A percentile compares a stretch with the other conserved stretches of the same genome.
phyloP scores from a whole-genome alignment of 2,888 invertebrate genomes.

The Dysmachus trigonus region DNA sequence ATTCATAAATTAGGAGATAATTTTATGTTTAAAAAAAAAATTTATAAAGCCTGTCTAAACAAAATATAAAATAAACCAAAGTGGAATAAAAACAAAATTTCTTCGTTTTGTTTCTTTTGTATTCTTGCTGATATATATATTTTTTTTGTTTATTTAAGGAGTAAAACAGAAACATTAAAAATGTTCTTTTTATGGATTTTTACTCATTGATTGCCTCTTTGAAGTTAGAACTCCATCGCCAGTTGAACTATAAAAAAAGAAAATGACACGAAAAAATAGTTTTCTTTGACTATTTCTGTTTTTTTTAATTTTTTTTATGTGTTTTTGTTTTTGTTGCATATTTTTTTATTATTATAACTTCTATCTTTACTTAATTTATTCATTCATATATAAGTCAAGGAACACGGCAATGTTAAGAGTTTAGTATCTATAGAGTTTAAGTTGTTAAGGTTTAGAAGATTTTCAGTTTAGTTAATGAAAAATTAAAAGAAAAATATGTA shows the following conservation, averaged over 20 bases:
- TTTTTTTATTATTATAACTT: background rate
- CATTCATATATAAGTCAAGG: background rate
- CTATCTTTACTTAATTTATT: conserved; percentile 29
- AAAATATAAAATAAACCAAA: background rate
- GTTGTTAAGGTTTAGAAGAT: background rate
- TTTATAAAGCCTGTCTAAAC: background rate
- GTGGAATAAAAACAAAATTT: conserved; percentile 5
- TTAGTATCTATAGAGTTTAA: conserved; percentile 8
- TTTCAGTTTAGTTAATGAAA: background rate
- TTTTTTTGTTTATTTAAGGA: conserved; percentile 42
- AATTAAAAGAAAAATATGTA: background rate
- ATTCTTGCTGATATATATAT: conserved; percentile 25
- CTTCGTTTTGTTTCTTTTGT: background rate
- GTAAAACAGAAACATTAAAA: conserved; percentile 48
- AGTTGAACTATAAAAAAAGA: conserved; percentile 77
- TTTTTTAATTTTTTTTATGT: background rate
- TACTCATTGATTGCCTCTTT: conserved; percentile 88
- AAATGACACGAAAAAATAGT: conserved; percentile 56
- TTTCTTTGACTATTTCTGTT: conserved; percentile 34
- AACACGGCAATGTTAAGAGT: conserved; percentile 18
- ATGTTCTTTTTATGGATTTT: conserved; percentile 52
- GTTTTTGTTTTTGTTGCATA: background rate
- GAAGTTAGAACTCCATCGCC: conserved; percentile 97
- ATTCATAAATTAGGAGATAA: background rate
- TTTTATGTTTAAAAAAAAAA: background rate